Percentiles rank a stretch among this genome's conserved stretches.
Conservation (phyloP, 1,140 invertebrate species). For the Acromyrmex charruanus region DNA sequence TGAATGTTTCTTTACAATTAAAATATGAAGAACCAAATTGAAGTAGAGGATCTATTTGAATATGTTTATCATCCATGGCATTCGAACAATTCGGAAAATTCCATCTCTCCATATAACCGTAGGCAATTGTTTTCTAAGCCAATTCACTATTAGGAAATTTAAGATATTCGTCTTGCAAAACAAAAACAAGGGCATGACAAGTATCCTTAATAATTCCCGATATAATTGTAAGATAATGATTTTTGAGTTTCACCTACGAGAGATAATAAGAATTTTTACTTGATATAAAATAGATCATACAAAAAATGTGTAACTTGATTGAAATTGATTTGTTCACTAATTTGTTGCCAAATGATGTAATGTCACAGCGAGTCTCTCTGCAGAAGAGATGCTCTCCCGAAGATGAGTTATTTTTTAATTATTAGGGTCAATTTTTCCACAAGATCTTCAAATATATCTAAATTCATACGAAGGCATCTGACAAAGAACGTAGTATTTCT, state of each 20-base stretch:
- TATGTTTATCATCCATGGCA: no score
- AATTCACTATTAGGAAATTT: conserved; percentile 7
- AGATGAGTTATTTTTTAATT: conserved; percentile 4
- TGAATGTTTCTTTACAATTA: neutral
- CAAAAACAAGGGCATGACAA: neutral
- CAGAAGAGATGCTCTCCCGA: neutral
- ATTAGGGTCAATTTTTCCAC: neutral
- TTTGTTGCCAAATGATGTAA: conserved; percentile 5
- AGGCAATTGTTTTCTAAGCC: neutral
- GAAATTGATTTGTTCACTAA: neutral
- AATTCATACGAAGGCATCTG: conserved; percentile 11
- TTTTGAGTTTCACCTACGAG: neutral
- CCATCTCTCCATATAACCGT: neutral
- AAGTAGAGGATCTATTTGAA: neutral
- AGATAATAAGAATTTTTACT: neutral
- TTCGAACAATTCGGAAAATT: conserved; percentile 1
- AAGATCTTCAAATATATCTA: conserved; percentile 10
- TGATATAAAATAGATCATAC: neutral
- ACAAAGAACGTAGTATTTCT: neutral
- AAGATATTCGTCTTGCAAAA: neutral
- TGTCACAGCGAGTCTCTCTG: conserved; percentile 6
- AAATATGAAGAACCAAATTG: neutral
- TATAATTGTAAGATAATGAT: conserved; percentile 8
- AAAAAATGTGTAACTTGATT: neutral
- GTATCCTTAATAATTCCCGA: conserved; percentile 4